Percentiles rank a stretch among this genome's conserved stretches.
These are phyloP conservation scores for Microctenopoma lineatum DNA, from an alignment of 2,797 vertebrate genomes.

Conservation along the genomic window DNA sequence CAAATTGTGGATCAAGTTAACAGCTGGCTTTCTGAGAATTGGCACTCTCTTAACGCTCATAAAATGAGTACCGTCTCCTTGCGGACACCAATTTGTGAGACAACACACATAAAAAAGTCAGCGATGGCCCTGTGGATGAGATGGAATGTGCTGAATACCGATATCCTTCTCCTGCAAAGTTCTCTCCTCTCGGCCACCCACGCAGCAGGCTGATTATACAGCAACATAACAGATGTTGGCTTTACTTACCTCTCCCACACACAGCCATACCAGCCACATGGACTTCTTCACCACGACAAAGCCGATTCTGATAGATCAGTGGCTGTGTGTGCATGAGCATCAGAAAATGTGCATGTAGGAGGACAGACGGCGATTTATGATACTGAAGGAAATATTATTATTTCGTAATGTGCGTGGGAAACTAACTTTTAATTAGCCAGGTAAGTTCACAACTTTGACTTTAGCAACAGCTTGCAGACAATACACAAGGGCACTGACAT, in stretches of 20 bases:
- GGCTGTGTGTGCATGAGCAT: not conserved
- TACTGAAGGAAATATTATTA: slow-evolving; percentile 11
- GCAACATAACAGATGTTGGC: slow-evolving; percentile 72
- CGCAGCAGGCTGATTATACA: slow-evolving; percentile 64
- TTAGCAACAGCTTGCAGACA: slow-evolving; percentile 15
- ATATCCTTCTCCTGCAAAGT: slow-evolving; percentile 44
- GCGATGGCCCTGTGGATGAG: slow-evolving; percentile 35
- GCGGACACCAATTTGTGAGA: slow-evolving; percentile 45
- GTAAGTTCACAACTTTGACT: slow-evolving; percentile 4
- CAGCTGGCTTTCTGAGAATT: slow-evolving; percentile 28
- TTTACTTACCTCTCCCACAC: slow-evolving; percentile 70
- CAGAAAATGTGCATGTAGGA: slow-evolving; percentile 19
- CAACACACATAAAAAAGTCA: slow-evolving; percentile 48
- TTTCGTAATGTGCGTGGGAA: not conserved
- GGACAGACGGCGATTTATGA: slow-evolving; percentile 22
- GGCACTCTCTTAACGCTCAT: slow-evolving; percentile 46
- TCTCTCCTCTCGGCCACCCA: slow-evolving; percentile 64
- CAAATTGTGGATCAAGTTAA: slow-evolving; percentile 30
- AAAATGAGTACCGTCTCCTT: slow-evolving; percentile 48
- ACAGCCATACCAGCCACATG: slow-evolving; percentile 51
- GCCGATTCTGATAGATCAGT: slow-evolving; percentile 30
- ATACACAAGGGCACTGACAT: not conserved
- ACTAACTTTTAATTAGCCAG: slow-evolving; percentile 28
- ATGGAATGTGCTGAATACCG: slow-evolving; percentile 30
- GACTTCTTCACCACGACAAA: slow-evolving; percentile 48